A percentile compares a stretch with the other conserved stretches of the same genome.
Conservation (phyloP, 2,888 invertebrate genomes). For the Notocelia uddmanniana region DNA sequence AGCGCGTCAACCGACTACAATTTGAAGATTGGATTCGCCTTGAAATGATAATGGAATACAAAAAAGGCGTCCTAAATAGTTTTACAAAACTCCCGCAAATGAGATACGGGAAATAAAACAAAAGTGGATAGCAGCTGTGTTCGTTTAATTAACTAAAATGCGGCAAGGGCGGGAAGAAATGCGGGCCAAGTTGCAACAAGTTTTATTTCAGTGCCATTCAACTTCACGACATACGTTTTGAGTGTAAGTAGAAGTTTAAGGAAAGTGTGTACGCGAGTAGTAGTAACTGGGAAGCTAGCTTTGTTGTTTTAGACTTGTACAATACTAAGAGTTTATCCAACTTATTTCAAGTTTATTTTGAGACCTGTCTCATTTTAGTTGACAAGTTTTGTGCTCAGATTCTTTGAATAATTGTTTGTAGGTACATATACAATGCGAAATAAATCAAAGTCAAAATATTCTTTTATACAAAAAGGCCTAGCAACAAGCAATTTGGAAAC, state of each 20-base stretch:
- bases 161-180: neutral
- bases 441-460: too few relatives aligned
- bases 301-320: neutral
- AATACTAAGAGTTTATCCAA: neutral
- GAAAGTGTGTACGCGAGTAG: neutral
- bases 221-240: neutral
- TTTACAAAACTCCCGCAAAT: conserved; percentile 12
- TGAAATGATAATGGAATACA: neutral
- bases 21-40: too few relatives aligned
- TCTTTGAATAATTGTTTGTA: too few relatives aligned
- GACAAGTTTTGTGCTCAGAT: too few relatives aligned
- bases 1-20: too few relatives aligned
- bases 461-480: too few relatives aligned
- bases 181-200: conserved; percentile 5
- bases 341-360: neutral
- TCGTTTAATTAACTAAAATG: conserved; percentile 22
- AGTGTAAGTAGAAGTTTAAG: neutral
- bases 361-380: neutral
- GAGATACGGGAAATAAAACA: conserved; percentile 7
- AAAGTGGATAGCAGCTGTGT: conserved; percentile 20
- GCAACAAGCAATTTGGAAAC: too few relatives aligned
- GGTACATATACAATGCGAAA: too few relatives aligned
- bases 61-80: neutral
- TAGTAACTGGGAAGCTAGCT: neutral
- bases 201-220: neutral